Base-by-base conservation (phyloP, 2,888 invertebrate species). In the Scelioninae gen. 1 region DNA sequence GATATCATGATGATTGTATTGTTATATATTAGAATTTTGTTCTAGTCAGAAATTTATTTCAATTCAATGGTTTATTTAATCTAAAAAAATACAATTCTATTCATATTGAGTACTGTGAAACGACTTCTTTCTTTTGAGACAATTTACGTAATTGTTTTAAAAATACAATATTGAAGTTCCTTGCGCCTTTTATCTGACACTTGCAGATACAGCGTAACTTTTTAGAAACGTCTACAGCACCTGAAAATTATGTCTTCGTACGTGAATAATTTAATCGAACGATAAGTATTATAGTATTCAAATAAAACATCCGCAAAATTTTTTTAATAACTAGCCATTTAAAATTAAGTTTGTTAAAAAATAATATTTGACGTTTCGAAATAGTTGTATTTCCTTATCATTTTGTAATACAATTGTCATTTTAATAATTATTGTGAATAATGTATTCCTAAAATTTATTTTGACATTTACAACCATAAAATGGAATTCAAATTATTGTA, bases 141-240 rank as follows among this genome's bases (percentile, higher is more conserved):
- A 51, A 29, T 53, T 51, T 53, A 23, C 66, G 29, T 51, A 66
- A 66, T 66, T 53, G 40, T 53, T 65, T 49, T 32, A 34, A 62
- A 62, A 58, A 65, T 38, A 49, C 49, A 66, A 66, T 53, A 53
- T 53, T 40, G 38, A 66, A 53, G 43, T 15, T 53, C 16, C 10
- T 40, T 40, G 65, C 34, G n/a, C 51, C 23, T n/a, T 49, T 66
- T 43, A 66, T 51, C 66, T 66, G 66, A 53, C 66, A 66, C 66
- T 66, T 40, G 66, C 66, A 66, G 66, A 10, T 15, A 53, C 51
- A 5, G 10, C 43, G 53, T 66, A 53, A 53, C 66, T 66, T 66
- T 38, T 43, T 38, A 51, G 53, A 66, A 34, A 40, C 43, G 29
- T 53, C 31, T 5, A 29, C 53, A 11, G 5, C 34, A 7, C 9